Base-by-base conservation (phyloP, 2,888 invertebrate species). In the Idaea aversata region DNA sequence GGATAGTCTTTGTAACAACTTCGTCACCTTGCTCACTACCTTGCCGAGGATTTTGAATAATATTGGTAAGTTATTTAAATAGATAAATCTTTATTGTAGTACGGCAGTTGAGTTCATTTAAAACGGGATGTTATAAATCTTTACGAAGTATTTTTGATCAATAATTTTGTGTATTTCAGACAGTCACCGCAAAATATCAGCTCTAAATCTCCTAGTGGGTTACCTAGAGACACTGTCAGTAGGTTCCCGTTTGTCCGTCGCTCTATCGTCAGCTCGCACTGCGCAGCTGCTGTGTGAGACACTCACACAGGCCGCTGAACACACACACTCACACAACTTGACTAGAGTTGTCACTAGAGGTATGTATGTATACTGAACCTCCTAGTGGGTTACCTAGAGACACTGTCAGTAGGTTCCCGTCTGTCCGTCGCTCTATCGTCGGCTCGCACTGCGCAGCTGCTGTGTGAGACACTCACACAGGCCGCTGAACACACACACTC, bases 41-140 rank as follows among this genome's bases (percentile, higher is more conserved):
- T 79, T 97, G 75, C 97, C 97, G 0, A 91, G 95, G 70, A 93
- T 96, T 69, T 92, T 96, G 74, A 95, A 95, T 76, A 94, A 94
- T 78, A 87, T 94, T 67, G 94, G 95, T 94, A 65, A 81, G 86
- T 78, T 15, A 34, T 36, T 15, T 15, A 15, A 57, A 15, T 63
- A 25, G 25, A 25, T 25, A 1, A 25, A 25, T 25, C 25, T 25
- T 25, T 25, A 25, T 63, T 7, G 2, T 34, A 0, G 3, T 60
- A 25, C 25, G 25, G 25, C 25, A 25, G 25, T 25, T 25, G 25
- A 25, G 25, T 25, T 25, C 25, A 25, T 25, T 25, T 25, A 25
- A 2, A 25, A 25, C 25, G 25, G 3, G 3, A 25, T 25, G 3
- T 25, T 25, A 25, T 25, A 25, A 25, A 25, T 25, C 25, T 25